These are phyloP conservation scores for Theodoxus fluviatilis DNA, from an alignment of 2,888 invertebrate genomes.

Conservation along the genomic window DNA sequence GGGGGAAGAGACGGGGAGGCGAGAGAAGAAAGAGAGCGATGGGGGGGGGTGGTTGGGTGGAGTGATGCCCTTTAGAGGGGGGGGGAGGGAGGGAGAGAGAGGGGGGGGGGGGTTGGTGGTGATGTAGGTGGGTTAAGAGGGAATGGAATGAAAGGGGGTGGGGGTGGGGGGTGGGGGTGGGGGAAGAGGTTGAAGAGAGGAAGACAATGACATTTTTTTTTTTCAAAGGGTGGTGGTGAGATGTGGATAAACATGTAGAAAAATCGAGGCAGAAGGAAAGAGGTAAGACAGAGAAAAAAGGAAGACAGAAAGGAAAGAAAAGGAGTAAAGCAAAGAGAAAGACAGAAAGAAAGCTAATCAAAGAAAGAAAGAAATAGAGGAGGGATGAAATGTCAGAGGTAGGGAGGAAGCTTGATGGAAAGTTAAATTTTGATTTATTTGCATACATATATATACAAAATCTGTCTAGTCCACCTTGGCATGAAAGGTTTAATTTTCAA, in stretches of 20 bases:
- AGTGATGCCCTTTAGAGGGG: neutral
- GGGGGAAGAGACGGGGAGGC: neutral
- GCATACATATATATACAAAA: no score
- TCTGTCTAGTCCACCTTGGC: no score
- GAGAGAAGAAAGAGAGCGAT: neutral
- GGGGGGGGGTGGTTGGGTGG: neutral
- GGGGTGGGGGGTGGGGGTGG: neutral
- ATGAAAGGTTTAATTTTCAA: no score
- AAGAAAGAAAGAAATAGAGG: slow-evolving; percentile 7
- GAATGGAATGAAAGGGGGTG: neutral
- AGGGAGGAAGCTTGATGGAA: neutral
- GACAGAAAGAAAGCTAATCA: slow-evolving; percentile 13
- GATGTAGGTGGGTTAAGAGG: neutral
- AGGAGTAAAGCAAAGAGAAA: neutral
- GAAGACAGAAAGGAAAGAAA: neutral
- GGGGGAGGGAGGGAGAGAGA: neutral
- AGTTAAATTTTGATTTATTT: neutral
- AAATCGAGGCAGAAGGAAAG: neutral
- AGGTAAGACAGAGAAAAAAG: neutral
- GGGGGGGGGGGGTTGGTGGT: neutral
- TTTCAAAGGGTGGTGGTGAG: no score
- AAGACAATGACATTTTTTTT: no score
- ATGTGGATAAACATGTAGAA: no score
- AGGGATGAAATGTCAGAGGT: neutral
- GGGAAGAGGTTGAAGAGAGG: neutral